These are phyloP conservation scores for Drosophila villosipedis DNA, from an alignment of 2,888 invertebrate species.

Conservation along the genomic window DNA sequence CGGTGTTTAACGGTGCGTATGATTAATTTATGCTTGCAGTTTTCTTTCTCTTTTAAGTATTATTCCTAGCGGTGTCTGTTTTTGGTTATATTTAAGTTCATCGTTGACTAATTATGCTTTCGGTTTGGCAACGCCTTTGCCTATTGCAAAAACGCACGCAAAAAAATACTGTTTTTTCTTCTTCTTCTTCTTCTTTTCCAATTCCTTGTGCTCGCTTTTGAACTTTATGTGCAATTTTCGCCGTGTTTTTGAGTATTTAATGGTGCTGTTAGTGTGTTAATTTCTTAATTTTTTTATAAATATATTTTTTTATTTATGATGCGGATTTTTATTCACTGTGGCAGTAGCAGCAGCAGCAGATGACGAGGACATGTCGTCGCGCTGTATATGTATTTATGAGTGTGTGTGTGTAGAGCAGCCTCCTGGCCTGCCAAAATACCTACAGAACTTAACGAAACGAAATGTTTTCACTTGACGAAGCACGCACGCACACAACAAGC, in stretches of 20 bases:
- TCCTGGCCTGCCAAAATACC: slow-evolving; percentile 68
- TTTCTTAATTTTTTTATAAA: slow-evolving; percentile 9
- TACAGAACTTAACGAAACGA: slow-evolving; percentile 77
- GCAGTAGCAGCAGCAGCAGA: slow-evolving; percentile 55
- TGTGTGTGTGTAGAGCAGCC: slow-evolving; percentile 41
- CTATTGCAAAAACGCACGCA: slow-evolving; percentile 34
- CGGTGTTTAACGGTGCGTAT: slow-evolving; percentile 66
- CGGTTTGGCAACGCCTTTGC: slow-evolving; percentile 74
- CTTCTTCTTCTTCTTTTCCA: slow-evolving; percentile 28
- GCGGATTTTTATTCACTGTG: slow-evolving; percentile 41
- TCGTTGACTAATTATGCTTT: slow-evolving; percentile 24
- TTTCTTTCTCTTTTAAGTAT: slow-evolving; percentile 10
- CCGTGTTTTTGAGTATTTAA: not conserved
- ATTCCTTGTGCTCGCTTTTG: slow-evolving; percentile 49
- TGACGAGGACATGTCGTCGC: slow-evolving; percentile 59
- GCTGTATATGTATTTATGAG: slow-evolving; percentile 60
- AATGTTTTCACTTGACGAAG: slow-evolving; percentile 77
- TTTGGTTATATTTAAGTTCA: slow-evolving; percentile 15
- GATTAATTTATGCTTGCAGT: slow-evolving; percentile 48
- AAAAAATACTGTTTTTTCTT: slow-evolving; percentile 32
- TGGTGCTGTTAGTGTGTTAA: slow-evolving; percentile 9
- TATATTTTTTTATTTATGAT: slow-evolving; percentile 34
- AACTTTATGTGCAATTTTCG: slow-evolving; percentile 15
- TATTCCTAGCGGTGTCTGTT: slow-evolving; percentile 33
- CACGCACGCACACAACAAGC: slow-evolving; percentile 32